A percentile compares a stretch with the other conserved stretches of the same genome.
These are phyloP conservation scores for Atherix ibis DNA, from an alignment of 2,888 invertebrate genomes.

Conservation along the genomic window DNA sequence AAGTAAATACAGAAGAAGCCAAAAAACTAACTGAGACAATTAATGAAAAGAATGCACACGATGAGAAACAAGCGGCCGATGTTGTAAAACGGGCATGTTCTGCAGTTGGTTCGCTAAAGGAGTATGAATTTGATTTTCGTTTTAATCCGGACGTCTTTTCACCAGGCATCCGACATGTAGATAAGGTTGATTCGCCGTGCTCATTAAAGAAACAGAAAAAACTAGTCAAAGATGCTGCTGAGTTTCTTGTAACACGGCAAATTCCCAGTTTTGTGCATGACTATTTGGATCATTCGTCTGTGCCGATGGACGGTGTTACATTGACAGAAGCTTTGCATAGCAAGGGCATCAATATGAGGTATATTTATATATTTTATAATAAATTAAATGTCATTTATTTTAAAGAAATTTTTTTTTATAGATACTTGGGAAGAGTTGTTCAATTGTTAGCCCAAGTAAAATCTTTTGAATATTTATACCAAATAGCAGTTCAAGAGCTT, in stretches of 20 bases:
- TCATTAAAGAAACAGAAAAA: slow-evolving; percentile 69
- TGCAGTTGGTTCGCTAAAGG: slow-evolving; percentile 86
- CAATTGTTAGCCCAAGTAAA: slow-evolving; percentile 61
- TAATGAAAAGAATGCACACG: slow-evolving; percentile 57
- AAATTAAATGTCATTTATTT: neutral
- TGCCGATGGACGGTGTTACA: slow-evolving; percentile 89
- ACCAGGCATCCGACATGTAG: slow-evolving; percentile 74
- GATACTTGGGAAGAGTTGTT: slow-evolving; percentile 89
- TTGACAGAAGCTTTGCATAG: slow-evolving; percentile 87
- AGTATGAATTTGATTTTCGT: slow-evolving; percentile 89
- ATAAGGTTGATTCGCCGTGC: slow-evolving; percentile 45
- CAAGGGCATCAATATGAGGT: slow-evolving; percentile 81
- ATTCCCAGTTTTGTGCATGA: slow-evolving; percentile 90
- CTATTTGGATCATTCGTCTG: slow-evolving; percentile 77
- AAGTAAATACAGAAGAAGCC: slow-evolving; percentile 65
- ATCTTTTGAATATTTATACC: slow-evolving; percentile 71
- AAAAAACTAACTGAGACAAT: slow-evolving; percentile 85
- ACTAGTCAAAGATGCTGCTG: slow-evolving; percentile 87
- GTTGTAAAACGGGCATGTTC: slow-evolving; percentile 78
- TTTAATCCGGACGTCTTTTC: slow-evolving; percentile 99
- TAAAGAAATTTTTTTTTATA: slow-evolving; percentile 6
- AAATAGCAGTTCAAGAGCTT: slow-evolving; percentile 81
- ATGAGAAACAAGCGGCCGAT: slow-evolving; percentile 60
- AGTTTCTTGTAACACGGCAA: slow-evolving; percentile 83
- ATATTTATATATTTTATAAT: too few species aligned